phyloP scores from a whole-genome alignment of 2,797 vertebrate genomes.

The Oreochromis mossambicus region DNA sequence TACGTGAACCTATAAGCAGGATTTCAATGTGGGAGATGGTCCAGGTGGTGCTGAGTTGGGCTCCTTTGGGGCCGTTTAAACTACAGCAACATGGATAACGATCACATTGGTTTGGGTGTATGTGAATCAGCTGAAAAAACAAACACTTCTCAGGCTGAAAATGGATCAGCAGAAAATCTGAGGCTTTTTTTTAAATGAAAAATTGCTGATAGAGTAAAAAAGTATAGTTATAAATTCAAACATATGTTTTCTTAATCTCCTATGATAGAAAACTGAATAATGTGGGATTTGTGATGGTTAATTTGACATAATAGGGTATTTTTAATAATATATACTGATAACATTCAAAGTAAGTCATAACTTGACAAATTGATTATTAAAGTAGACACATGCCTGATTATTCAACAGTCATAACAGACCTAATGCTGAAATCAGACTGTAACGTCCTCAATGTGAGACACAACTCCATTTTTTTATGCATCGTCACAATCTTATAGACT shows the following conservation, averaged over 20 bases:
- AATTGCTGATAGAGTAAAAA: not conserved
- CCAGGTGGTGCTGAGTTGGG: slow-evolving; percentile 15
- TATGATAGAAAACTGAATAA: not conserved
- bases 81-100: not conserved
- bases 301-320: not conserved
- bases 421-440: not conserved
- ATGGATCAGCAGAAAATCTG: not conserved
- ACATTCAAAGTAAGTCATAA: not conserved
- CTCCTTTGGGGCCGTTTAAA: not conserved
- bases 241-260: not conserved
- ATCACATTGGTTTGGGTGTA: fast-evolving
- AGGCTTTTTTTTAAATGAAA: not conserved
- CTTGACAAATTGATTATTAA: not conserved
- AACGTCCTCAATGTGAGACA: not conserved
- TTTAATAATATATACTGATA: not conserved
- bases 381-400: not conserved
- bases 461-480: not conserved
- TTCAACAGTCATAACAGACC: not conserved
- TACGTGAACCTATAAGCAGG: slow-evolving; percentile 38
- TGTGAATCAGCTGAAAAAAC: not conserved
- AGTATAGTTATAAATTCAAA: not conserved
- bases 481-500: not conserved
- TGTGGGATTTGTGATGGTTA: not conserved
- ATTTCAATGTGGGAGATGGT: slow-evolving; percentile 18
- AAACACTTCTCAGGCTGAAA: not conserved